Evolutionary conservation across 2,888 invertebrate species (phyloP).

Genomic region (Diogma glabrata): DNA sequence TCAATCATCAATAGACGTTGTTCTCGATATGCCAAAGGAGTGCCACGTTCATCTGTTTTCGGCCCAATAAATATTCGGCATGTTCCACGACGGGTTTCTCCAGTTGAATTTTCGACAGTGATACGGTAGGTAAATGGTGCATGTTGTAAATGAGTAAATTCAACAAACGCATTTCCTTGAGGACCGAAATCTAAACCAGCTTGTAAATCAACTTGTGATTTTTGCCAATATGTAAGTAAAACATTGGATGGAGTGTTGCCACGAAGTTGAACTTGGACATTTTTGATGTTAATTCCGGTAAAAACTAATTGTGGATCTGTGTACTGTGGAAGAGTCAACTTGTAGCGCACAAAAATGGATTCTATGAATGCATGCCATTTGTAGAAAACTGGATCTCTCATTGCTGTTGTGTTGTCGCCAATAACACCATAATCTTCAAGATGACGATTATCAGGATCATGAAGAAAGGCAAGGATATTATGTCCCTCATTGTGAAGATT

Average conservation of each 20-base stretch:
- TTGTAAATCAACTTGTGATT: conserved; percentile 66
- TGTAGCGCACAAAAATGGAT: conserved; percentile 59
- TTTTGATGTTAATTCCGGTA: conserved; percentile 20
- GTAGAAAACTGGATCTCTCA: conserved; percentile 80
- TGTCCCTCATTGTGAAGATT: conserved; percentile 77
- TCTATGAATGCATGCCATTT: conserved; percentile 74
- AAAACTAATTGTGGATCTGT: conserved; percentile 29
- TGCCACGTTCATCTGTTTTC: conserved; percentile 50
- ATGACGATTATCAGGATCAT: conserved; percentile 60
- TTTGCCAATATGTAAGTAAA: conserved; percentile 65
- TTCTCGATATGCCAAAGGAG: conserved; percentile 43
- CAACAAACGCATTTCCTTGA: conserved; percentile 55
- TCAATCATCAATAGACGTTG: conserved; percentile 52
- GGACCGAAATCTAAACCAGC: conserved; percentile 70
- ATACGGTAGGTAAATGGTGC: conserved; percentile 54
- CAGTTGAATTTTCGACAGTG: conserved; percentile 44
- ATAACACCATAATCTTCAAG: conserved; percentile 68
- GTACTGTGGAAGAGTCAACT: conserved; percentile 48
- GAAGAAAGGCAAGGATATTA: conserved; percentile 58
- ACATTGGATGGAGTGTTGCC: conserved; percentile 37
- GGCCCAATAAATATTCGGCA: conserved; percentile 57
- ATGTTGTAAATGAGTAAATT: conserved; percentile 70
- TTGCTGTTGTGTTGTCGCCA: conserved; percentile 71
- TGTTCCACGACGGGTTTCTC: conserved; percentile 41
- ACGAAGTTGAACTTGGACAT: conserved; percentile 23